Base-by-base conservation (phyloP, 2,797 vertebrate species). In the Selene dorsalis region DNA sequence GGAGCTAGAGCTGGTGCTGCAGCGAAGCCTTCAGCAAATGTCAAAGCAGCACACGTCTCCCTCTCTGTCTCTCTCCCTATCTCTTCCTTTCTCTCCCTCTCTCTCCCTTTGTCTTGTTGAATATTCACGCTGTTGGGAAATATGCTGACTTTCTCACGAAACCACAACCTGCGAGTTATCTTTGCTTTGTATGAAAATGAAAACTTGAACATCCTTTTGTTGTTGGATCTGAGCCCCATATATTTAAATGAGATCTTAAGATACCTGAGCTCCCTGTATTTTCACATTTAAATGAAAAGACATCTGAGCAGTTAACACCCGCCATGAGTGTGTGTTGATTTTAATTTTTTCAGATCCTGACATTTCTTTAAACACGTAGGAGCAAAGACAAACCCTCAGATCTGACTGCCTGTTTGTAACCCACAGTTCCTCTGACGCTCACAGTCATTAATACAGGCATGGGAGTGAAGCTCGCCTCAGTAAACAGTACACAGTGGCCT, bases 101-200 rank as follows among this genome's bases (percentile, higher is more conserved):
- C 17, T 45, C 17, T 45, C 18, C 67, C 50, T 77, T 68, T 67
- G 50, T 78, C 60, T 79, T 26, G 48, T 80, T 70, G 26, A 86
- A 82, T 80, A 81, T 80, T 85, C 56, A 63, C 73, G 50, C 69
- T 43, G 20, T 43, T 63, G 48, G 20, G 69, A 62, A 80, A 63
- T 28, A 66, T 22, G 28, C 32, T 65, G 66, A 76, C 58, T 77
- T 61, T 69, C 52, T 72, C 26, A 43, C 20, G 7, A n/a, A 62
- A 63, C 66, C 32, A 55, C 47, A 41, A 73, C 65, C 26, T 20
- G 14, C 50, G 50, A 18, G 60, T 24, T 59, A 20, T 4, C 24
- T 50, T 73, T 26, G 5, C 18, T 67, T 30, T 24, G 39, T 35
- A 32, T 32, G 12, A 14, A 32, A 22, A 26, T 53, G 2, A 24